Conservation (phyloP, 1,140 invertebrate species). For the Atta texana region DNA sequence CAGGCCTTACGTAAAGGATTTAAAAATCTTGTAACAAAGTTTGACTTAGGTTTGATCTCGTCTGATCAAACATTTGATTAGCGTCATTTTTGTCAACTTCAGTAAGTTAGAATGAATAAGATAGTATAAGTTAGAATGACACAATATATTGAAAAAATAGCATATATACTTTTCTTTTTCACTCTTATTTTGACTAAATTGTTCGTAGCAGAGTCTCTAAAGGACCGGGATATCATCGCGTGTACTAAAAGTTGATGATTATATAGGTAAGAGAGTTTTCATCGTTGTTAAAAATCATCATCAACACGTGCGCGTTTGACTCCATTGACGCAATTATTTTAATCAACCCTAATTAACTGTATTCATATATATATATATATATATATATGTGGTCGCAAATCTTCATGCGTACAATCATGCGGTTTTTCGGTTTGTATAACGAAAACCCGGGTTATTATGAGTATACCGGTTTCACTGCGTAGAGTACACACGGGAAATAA, state of each 20-base stretch:
- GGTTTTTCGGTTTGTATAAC: background rate
- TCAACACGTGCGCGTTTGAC: background rate
- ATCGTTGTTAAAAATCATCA: background rate
- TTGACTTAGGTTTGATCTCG: too few relatives aligned
- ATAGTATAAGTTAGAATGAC: too few relatives aligned
- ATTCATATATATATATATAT: background rate
- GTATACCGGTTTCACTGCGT: constrained; percentile 28
- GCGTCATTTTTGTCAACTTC: too few relatives aligned
- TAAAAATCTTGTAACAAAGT: too few relatives aligned
- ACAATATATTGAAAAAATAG: too few relatives aligned
- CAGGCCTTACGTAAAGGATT: too few relatives aligned
- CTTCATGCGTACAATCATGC: background rate
- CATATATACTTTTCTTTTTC: too few relatives aligned
- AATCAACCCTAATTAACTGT: constrained; percentile 18
- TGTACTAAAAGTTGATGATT: background rate
- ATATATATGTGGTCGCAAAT: background rate
- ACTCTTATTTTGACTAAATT: too few relatives aligned
- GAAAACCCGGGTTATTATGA: background rate
- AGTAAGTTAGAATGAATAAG: too few relatives aligned
- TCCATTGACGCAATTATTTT: constrained; percentile 18
- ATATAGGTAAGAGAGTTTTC: background rate
- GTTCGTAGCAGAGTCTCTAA: too few relatives aligned
- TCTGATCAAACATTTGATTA: too few relatives aligned
- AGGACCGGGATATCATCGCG: too few relatives aligned
- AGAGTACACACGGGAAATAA: constrained; percentile 14